Base-by-base conservation (phyloP, 2,797 vertebrate species). In the Acrossocheilus wenchowensis region DNA sequence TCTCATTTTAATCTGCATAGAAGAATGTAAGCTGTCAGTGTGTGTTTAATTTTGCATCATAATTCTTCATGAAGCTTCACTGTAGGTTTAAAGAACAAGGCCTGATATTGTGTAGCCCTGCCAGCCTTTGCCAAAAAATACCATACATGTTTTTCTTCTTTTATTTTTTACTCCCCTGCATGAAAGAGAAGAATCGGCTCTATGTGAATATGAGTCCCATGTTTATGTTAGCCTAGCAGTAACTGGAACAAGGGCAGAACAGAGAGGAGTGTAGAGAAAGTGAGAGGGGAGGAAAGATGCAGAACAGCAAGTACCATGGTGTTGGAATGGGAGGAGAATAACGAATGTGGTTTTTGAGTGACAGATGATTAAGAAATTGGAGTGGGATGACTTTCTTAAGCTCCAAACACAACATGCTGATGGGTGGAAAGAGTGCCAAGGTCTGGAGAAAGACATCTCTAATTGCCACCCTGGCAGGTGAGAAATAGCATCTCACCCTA, bases 51-150 rank as follows among this genome's bases (percentile, higher is more conserved):
- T 88, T 88, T 82, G 60, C 84, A 87, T 78, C 26, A 74, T 50
- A 86, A 87, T 83, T 88, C 80, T 83, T 52, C 54, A 68, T 73
- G 50, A 88, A 89, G 73, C 75, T 83, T 84, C 50, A 85, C 34
- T 75, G 84, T 75, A 85, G 85, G 88, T 86, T 90, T 36, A 48
- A 85, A 68, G 86, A 92, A 88, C 92, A 90, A 89, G 85, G 86
- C 45, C 26, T 80, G 85, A 88, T 89, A 86, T 87, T 89, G 88
- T 89, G 79, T 71, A 83, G 83, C 23, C 34, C 62, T 73, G 14
- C 54, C 60, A 50, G 39, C 54, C 73, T 48, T 73, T 86, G 84
- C 82, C 88, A 91, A 79, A 91, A 87, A 87, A 82, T 36, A 87
- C 86, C 86, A 86, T 89, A 87, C 88, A 82, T 90, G 79, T 87